phyloP scores from a whole-genome alignment of 2,888 invertebrate species.

The Hedya salicella region DNA sequence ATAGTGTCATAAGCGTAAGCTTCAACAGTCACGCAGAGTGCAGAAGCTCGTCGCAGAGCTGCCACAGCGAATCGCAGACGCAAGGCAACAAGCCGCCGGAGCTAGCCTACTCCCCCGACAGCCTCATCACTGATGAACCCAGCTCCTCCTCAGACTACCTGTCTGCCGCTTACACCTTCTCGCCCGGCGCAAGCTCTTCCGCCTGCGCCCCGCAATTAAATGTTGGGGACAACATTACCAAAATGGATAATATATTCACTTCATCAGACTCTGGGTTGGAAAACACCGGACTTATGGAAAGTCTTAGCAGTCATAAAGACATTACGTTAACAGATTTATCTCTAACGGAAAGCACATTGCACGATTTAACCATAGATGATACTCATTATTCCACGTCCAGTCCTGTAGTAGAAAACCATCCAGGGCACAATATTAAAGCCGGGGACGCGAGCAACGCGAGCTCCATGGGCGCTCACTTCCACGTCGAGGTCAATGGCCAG shows the following conservation, averaged over 20 bases:
- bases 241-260: slow-evolving; percentile 74
- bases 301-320: slow-evolving; percentile 70
- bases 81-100: slow-evolving; percentile 57
- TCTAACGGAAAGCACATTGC: slow-evolving; percentile 74
- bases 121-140: slow-evolving; percentile 72
- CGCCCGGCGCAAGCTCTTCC: slow-evolving; percentile 62
- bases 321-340: slow-evolving; percentile 71
- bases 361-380: slow-evolving; percentile 70
- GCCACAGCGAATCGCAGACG: slow-evolving; percentile 46
- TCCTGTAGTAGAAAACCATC: slow-evolving; percentile 55
- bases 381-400: slow-evolving; percentile 57
- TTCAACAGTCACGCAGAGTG: slow-evolving; percentile 47
- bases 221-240: slow-evolving; percentile 62
- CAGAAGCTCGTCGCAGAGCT: slow-evolving; percentile 46
- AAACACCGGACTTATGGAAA: slow-evolving; percentile 72
- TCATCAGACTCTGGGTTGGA: slow-evolving; percentile 80
- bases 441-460: slow-evolving; percentile 48
- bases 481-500: slow-evolving; percentile 53
- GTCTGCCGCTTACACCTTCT: slow-evolving; percentile 70
- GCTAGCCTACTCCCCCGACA: slow-evolving; percentile 70
- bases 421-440: slow-evolving; percentile 50
- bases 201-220: slow-evolving; percentile 61
- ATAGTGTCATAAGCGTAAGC: slow-evolving; percentile 52
- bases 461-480: slow-evolving; percentile 50
- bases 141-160: slow-evolving; percentile 78